Base-by-base conservation (phyloP, 2,797 vertebrate species). In the Telmatherina bonti region DNA sequence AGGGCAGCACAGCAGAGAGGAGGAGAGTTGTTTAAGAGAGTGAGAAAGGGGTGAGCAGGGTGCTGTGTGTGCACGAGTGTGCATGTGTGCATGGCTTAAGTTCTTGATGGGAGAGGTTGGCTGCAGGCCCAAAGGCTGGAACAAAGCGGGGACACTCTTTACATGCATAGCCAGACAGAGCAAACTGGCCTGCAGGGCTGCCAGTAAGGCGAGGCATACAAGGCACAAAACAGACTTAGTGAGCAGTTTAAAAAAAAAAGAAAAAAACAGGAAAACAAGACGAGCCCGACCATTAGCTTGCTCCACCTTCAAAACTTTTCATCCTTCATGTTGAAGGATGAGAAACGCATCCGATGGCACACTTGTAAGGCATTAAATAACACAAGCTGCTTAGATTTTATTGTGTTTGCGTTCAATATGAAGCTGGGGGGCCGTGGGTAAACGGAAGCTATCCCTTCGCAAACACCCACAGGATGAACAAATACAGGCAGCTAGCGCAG, bases 61-160 rank as follows among this genome's bases (percentile, higher is more conserved):
- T 74, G 16, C 64, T 72, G 68, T 71, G 61, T 72, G 61, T 72
- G 85, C 60, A 38, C 76, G 69, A 64, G 73, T 63, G 55, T 65
- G 68, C 64, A 22, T 74, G 76, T 80, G 77, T 88, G 79, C 81
- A 79, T 84, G 78, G 79, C 84, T 85, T 87, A 93, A 92, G 93
- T 95, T 93, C 94, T 93, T 90, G 90, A 92, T 90, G 92, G 92
- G 91, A 92, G 87, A 82, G 89, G 84, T 93, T 94, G 94, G 94
- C 92, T 82, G 66, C 64, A 80, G 85, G 92, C 94, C 90, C 90
- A 87, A n/a, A 86, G 79, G 77, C 81, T 85, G 80, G 86, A 92
- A 95, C 93, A 95, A 95, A 95, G 94, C 93, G 87, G 92, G 86
- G 87, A 94, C 90, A 92, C 92, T 95, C 93, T 95, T 95, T 94